Conservation (phyloP, 2,113 vertebrate genomes). For the Delphinus delphis region DNA sequence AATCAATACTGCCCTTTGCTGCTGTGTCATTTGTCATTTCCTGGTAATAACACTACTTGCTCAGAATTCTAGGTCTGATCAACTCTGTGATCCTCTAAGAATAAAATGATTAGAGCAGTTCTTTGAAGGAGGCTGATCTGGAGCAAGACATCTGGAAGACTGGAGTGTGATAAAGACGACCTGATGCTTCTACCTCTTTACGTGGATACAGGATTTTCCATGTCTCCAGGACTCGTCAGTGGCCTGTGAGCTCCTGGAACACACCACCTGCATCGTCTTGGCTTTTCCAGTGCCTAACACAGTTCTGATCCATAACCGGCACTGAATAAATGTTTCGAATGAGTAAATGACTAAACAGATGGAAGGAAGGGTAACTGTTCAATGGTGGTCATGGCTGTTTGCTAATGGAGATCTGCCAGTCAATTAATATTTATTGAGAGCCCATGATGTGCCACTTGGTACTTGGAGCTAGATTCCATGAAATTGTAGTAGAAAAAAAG, state of each 20-base stretch:
- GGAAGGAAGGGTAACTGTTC: neutral
- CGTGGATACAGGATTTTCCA: neutral
- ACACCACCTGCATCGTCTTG: neutral
- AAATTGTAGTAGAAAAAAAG: neutral
- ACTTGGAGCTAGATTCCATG: neutral
- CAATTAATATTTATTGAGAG: slow-evolving; percentile 1
- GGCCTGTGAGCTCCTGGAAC: neutral
- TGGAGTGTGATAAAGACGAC: neutral
- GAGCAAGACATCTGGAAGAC: neutral
- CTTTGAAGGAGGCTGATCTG: neutral
- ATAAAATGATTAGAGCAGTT: neutral
- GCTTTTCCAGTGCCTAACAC: neutral
- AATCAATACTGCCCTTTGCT: neutral
- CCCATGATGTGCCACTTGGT: neutral
- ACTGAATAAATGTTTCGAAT: neutral
- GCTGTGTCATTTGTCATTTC: neutral
- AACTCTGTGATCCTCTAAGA: neutral
- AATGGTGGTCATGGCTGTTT: neutral
- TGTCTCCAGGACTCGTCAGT: neutral
- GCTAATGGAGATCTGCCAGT: neutral
- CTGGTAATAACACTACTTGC: neutral
- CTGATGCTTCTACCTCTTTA: neutral
- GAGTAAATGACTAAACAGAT: neutral
- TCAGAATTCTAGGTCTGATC: neutral
- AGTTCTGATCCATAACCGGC: neutral